Evolutionary conservation across 2,113 vertebrate genomes (phyloP).

Genomic region (Thamnophis sirtalis): DNA sequence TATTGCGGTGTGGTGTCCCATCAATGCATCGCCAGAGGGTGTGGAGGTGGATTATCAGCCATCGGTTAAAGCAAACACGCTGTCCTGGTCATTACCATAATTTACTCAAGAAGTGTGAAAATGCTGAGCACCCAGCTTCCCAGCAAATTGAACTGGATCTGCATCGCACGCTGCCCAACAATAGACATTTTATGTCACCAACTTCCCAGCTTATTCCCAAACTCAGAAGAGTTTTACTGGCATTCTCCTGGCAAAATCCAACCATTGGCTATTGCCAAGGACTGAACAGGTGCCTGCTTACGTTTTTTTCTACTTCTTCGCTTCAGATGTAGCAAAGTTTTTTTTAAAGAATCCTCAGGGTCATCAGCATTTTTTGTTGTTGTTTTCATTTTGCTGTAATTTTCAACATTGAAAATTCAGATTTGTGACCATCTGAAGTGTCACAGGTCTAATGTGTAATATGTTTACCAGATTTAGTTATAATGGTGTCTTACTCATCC

Average conservation of each 20-base stretch:
- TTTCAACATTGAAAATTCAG: not conserved
- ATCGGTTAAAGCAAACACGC: slow-evolving; percentile 57
- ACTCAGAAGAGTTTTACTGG: slow-evolving; percentile 84
- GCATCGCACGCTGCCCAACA: slow-evolving; percentile 87
- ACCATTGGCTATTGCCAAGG: slow-evolving; percentile 93
- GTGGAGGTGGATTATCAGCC: slow-evolving; percentile 81
- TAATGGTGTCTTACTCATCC: slow-evolving; percentile 1
- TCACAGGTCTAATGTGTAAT: not conserved
- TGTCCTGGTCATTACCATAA: slow-evolving; percentile 72
- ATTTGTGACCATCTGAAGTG: not conserved
- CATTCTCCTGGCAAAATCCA: slow-evolving; percentile 93
- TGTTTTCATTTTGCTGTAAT: not conserved
- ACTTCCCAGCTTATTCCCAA: slow-evolving; percentile 78
- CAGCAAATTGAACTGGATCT: slow-evolving; percentile 94
- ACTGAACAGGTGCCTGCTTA: slow-evolving; percentile 82
- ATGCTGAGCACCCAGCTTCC: slow-evolving; percentile 75
- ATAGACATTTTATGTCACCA: slow-evolving; percentile 84
- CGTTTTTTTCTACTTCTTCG: not conserved
- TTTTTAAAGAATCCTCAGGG: not conserved
- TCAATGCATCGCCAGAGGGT: slow-evolving; percentile 76
- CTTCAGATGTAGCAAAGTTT: not conserved
- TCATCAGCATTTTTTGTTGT: not conserved
- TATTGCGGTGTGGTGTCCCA: slow-evolving; percentile 83
- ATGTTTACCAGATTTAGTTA: not conserved
- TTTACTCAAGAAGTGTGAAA: slow-evolving; percentile 73